Base-by-base conservation (phyloP, 1,140 invertebrate genomes). In the Antheraea mylitta region DNA sequence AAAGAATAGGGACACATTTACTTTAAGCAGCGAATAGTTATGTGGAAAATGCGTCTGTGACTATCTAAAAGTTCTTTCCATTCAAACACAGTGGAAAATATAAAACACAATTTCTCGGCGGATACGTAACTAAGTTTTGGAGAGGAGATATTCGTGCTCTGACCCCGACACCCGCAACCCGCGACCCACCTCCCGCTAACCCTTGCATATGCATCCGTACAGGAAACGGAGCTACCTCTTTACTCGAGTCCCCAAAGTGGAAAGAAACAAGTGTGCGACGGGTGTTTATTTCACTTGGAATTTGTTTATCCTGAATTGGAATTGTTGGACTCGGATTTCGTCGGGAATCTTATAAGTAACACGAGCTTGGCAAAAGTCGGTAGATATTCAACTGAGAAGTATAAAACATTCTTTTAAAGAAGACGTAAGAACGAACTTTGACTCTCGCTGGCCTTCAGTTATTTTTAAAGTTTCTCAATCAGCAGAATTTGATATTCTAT, bases 61-160 rank as follows among this genome's bases (percentile, higher is more conserved):
- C 73, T 69, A 79, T 79, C 76, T 74, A 64, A 71, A 82, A 87
- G 75, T 81, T 87, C 76, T 79, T 83, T 79, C 78, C 42, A 76
- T 74, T 82, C 83, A 83, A 76, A 82, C 79, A 76, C 70, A 71
- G 74, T 75, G 73, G 72, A 81, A 81, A 86, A 86, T 79, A 85
- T 83, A 81, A 86, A 85, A 87, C 70, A 83, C 81, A 82, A 86
- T 83, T 81, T 80, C 79, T 79, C 78, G 74, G 73, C 68, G 77
- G 72, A 82, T 83, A 76, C 75, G 85, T 87, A 86, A 88, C 83
- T 86, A 78, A 77, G 77, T 88, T 89, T 83, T 81, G 79, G 84
- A 86, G 75, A 78, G 80, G 79, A 78, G 81, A 83, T 78, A 83
- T 86, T 83, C 82, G 72, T 79, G 62, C 71, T 76, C 67, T 68